Evolutionary conservation across 2,888 invertebrate genomes (phyloP).

Genomic region (Diaprepes abbreviatus): DNA sequence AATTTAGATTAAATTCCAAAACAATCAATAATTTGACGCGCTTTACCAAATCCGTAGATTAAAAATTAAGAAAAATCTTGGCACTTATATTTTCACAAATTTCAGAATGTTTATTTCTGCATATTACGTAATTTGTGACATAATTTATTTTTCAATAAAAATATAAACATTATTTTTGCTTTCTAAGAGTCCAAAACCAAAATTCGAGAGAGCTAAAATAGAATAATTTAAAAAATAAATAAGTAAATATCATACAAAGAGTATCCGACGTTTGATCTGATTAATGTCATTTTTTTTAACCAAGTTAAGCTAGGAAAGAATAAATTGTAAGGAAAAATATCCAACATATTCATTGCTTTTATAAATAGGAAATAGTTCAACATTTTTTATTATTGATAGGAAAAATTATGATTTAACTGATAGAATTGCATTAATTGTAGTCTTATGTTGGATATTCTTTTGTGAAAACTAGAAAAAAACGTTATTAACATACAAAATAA

Average conservation of each 20-base stretch:
- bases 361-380: not conserved
- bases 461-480: not conserved
- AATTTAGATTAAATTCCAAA: too few species aligned
- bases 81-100: too few species aligned
- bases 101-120: too few species aligned
- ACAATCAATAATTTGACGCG: too few species aligned
- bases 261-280: slow-evolving; percentile 15
- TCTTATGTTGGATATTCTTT: not conserved
- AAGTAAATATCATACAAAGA: slow-evolving; percentile 46
- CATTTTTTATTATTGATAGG: too few species aligned
- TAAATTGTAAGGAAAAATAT: not conserved
- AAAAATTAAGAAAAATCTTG: too few species aligned
- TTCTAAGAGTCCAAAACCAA: slow-evolving; percentile 28
- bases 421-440: too few species aligned
- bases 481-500: not conserved
- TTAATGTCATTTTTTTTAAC: slow-evolving; percentile 13
- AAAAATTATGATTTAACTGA: too few species aligned
- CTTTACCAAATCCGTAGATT: too few species aligned
- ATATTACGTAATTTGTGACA: too few species aligned
- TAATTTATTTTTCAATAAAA: too few species aligned
- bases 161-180: too few species aligned
- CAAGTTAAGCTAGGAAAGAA: not conserved
- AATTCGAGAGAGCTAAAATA: slow-evolving; percentile 49
- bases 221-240: slow-evolving; percentile 52
- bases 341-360: not conserved